phyloP scores from a whole-genome alignment of 1,140 invertebrate genomes.

The Lethocerus indicus region DNA sequence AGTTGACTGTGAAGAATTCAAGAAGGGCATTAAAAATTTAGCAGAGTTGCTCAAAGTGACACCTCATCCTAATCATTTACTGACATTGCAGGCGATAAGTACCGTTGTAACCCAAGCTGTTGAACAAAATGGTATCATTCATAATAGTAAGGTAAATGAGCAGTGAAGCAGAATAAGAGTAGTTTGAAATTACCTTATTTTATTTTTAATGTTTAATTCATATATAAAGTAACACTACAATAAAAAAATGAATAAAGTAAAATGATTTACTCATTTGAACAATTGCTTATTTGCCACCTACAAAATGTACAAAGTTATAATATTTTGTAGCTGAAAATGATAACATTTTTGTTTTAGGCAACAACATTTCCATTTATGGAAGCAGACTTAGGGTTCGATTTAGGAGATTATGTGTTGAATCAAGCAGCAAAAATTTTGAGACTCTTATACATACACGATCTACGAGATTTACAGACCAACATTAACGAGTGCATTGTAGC shows the following conservation, averaged over 20 bases:
- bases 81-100: slow-evolving; percentile 57
- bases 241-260: too few relatives aligned
- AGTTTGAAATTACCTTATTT: too few relatives aligned
- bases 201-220: too few relatives aligned
- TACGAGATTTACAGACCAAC: slow-evolving; percentile 79
- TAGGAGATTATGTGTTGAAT: slow-evolving; percentile 49
- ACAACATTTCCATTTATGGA: slow-evolving; percentile 49
- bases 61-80: slow-evolving; percentile 61
- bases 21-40: slow-evolving; percentile 54
- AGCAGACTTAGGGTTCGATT: slow-evolving; percentile 45
- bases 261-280: too few relatives aligned
- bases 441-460: slow-evolving; percentile 77
- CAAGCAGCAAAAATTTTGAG: slow-evolving; percentile 68
- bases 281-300: too few relatives aligned
- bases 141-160: too few relatives aligned
- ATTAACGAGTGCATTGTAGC: slow-evolving; percentile 88
- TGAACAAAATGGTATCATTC: slow-evolving; percentile 7
- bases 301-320: not conserved
- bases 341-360: slow-evolving; percentile 33
- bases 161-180: too few relatives aligned
- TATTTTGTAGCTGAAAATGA: too few relatives aligned
- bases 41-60: slow-evolving; percentile 63
- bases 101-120: slow-evolving; percentile 34
- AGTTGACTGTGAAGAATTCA: slow-evolving; percentile 74
- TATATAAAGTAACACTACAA: too few relatives aligned